phyloP scores from a whole-genome alignment of 2,888 invertebrate species.

The Synergus gifuensis region DNA sequence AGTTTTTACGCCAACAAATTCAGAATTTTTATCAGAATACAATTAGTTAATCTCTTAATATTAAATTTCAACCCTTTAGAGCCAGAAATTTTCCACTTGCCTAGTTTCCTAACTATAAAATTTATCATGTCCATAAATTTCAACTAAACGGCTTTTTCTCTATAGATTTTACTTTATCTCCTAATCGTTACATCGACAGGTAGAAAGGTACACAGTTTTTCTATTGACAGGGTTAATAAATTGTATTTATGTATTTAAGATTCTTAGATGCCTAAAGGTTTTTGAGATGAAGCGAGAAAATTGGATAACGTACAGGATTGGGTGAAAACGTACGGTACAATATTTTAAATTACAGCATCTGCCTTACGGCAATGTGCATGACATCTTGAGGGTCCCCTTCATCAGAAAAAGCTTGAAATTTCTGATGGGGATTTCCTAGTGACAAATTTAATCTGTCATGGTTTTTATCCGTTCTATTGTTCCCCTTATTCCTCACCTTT shows the following conservation, averaged over 20 bases:
- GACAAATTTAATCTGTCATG: not conserved
- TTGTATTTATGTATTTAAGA: not conserved
- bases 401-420: conserved; percentile 2
- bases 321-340: not conserved
- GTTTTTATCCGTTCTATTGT: not conserved
- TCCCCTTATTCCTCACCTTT: not conserved
- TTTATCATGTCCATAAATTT: not conserved
- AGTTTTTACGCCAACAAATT: too few species aligned
- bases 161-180: not conserved
- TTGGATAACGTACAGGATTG: not conserved
- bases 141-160: not conserved
- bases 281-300: not conserved
- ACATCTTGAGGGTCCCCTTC: not conserved
- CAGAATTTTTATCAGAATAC: too few species aligned
- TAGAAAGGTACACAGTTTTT: not conserved
- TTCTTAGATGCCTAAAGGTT: not conserved
- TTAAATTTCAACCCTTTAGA: not conserved
- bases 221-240: not conserved
- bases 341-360: not conserved
- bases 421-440: not conserved
- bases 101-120: not conserved
- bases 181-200: not conserved
- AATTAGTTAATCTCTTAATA: not conserved
- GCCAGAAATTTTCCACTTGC: not conserved
- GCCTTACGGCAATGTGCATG: not conserved